Conservation (phyloP, 2,888 invertebrate genomes). For the Melinaea menophilus region DNA sequence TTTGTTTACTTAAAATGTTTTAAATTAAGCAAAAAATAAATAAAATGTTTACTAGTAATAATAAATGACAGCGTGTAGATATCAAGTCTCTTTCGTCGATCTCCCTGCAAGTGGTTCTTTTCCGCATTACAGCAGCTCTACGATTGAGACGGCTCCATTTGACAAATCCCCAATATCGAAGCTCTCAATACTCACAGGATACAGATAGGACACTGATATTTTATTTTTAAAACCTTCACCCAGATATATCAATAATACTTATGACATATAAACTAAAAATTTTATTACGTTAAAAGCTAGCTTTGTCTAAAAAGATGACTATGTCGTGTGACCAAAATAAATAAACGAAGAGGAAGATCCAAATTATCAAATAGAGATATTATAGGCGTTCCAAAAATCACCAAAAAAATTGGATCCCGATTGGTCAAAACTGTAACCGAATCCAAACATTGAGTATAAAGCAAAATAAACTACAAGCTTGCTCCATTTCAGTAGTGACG, state of each 20-base stretch:
- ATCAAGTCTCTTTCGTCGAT: neutral
- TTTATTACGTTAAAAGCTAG: neutral
- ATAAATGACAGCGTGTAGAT: neutral
- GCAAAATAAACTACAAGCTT: constrained; percentile 21
- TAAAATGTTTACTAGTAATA: neutral
- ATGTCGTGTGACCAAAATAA: neutral
- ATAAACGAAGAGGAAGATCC: too few species aligned
- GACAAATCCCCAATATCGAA: constrained; percentile 29
- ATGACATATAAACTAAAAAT: neutral
- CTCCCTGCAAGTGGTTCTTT: constrained; percentile 7
- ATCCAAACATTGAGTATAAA: constrained; percentile 21
- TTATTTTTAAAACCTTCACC: constrained; percentile 9
- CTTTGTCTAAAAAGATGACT: neutral
- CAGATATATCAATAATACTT: neutral
- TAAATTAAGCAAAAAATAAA: neutral
- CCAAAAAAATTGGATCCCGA: constrained; percentile 24
- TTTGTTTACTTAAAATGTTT: too few species aligned
- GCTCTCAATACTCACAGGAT: constrained; percentile 9
- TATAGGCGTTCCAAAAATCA: constrained; percentile 16
- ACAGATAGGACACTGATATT: constrained; percentile 15
- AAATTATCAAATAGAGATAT: neutral
- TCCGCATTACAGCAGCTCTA: constrained; percentile 14
- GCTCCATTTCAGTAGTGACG: constrained; percentile 19
- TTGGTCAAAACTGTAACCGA: constrained; percentile 19
- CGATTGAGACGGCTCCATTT: constrained; percentile 17